Percentiles rank a stretch among this genome's conserved stretches.
These are phyloP conservation scores for Steinernema feltiae DNA, from an alignment of 1,140 invertebrate species.

Conservation along the genomic window DNA sequence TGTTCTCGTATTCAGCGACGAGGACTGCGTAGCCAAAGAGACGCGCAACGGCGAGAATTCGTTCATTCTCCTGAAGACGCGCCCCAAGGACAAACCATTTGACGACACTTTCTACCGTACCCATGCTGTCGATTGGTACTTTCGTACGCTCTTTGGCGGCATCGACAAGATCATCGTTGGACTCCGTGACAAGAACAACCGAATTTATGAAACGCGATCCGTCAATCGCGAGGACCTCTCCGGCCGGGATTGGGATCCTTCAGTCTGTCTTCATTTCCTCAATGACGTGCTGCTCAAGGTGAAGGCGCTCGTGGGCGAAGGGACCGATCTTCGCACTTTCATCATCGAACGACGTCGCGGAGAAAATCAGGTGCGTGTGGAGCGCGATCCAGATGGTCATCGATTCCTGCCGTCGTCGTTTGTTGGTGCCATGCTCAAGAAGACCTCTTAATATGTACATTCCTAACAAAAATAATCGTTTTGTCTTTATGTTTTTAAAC, in stretches of 20 bases:
- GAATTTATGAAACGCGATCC: not conserved
- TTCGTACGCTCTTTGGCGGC: not conserved
- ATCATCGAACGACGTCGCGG: not conserved
- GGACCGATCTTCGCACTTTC: not conserved
- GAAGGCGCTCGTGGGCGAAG: not conserved
- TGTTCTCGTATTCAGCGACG: not conserved
- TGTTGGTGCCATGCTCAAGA: not conserved
- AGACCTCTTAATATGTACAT: not conserved
- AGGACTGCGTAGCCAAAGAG: not conserved
- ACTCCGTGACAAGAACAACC: not conserved
- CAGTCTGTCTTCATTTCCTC: not conserved
- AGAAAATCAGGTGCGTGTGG: not conserved
- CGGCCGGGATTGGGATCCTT: not conserved
- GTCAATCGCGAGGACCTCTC: not conserved
- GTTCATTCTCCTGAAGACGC: not conserved
- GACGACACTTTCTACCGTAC: not conserved
- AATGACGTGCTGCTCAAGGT: not conserved
- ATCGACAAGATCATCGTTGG: conserved; percentile 1
- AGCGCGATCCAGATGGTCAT: not conserved
- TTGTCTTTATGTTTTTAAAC: no score
- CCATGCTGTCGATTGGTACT: not conserved
- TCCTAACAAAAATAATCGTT: no score
- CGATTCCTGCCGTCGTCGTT: not conserved
- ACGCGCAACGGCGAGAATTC: not conserved
- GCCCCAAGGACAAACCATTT: not conserved